phyloP scores from a whole-genome alignment of 2,888 invertebrate genomes.

The Phrixothrix hirtus region DNA sequence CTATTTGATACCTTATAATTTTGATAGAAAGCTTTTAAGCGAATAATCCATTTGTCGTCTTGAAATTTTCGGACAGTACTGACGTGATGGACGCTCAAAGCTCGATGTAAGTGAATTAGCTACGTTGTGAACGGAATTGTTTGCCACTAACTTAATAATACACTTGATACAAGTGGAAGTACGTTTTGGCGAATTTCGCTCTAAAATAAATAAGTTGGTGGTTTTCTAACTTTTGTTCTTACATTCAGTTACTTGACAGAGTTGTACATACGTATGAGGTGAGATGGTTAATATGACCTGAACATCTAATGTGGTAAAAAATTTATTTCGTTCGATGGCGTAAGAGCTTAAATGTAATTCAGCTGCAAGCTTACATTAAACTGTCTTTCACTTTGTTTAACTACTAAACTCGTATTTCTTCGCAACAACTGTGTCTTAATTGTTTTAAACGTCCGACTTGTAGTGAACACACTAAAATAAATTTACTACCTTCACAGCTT shows the following conservation, averaged over 20 bases:
- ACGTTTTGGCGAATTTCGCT: slow-evolving; percentile 14
- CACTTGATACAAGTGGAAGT: slow-evolving; percentile 21
- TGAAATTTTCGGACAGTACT: too few species aligned
- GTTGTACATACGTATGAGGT: too few species aligned
- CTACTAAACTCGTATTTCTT: slow-evolving; percentile 23
- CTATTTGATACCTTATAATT: too few species aligned
- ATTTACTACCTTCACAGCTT: too few species aligned
- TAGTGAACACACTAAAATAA: too few species aligned
- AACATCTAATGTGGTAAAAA: too few species aligned
- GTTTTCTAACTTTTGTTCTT: too few species aligned
- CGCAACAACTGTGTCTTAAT: slow-evolving; percentile 22
- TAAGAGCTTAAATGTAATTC: slow-evolving; percentile 5
- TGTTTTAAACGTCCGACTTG: slow-evolving; percentile 26
- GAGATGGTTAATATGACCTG: too few species aligned
- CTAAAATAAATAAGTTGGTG: slow-evolving; percentile 1
- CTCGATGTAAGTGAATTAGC: slow-evolving; percentile 36
- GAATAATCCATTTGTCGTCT: too few species aligned
- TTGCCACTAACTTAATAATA: slow-evolving; percentile 37
- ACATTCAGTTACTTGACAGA: too few species aligned
- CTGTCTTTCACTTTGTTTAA: slow-evolving; percentile 26
- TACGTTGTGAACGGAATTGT: slow-evolving; percentile 36
- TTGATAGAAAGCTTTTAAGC: too few species aligned
- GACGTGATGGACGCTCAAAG: slow-evolving; percentile 31
- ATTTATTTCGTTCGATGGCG: background rate
- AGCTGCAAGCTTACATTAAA: slow-evolving; percentile 19